A percentile compares a stretch with the other conserved stretches of the same genome.
These are phyloP conservation scores for Mellilla xanthometata DNA, from an alignment of 2,888 invertebrate genomes.

Conservation along the genomic window DNA sequence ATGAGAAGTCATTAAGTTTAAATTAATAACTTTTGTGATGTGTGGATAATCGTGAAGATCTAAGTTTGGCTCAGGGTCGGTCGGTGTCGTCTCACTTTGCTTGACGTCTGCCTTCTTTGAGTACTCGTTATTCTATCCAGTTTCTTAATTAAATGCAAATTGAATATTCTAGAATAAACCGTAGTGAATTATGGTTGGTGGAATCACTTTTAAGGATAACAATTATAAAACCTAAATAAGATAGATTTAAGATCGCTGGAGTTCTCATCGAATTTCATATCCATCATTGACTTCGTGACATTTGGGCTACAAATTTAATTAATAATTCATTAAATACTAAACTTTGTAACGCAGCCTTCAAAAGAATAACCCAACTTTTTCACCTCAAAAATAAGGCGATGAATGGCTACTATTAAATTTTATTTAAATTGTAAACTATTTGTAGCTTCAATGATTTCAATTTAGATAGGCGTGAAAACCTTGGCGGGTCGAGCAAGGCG, in stretches of 20 bases:
- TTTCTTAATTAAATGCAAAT: slow-evolving; percentile 9
- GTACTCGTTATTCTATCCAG: background rate
- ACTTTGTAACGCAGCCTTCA: slow-evolving; percentile 35
- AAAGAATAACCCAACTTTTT: slow-evolving; percentile 30
- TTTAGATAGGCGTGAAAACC: slow-evolving; percentile 29
- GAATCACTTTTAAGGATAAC: too few species aligned
- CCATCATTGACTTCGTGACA: too few species aligned
- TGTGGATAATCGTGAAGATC: slow-evolving; percentile 15
- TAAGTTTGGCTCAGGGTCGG: slow-evolving; percentile 26
- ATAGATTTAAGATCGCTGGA: too few species aligned
- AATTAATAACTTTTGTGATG: slow-evolving; percentile 25
- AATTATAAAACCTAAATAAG: too few species aligned
- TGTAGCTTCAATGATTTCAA: slow-evolving; percentile 26
- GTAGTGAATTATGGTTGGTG: background rate
- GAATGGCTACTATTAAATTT: slow-evolving; percentile 24
- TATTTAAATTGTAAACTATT: slow-evolving; percentile 28
- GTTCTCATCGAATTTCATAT: too few species aligned
- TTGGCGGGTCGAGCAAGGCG: slow-evolving; percentile 24
- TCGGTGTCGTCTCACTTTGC: slow-evolving; percentile 11
- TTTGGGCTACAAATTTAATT: slow-evolving; percentile 1
- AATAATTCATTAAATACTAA: slow-evolving; percentile 12
- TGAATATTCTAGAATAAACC: slow-evolving; percentile 1
- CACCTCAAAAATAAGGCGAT: slow-evolving; percentile 12
- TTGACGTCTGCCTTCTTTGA: slow-evolving; percentile 7
- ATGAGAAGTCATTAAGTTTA: slow-evolving; percentile 19